Evolutionary conservation across 2,113 vertebrate species (phyloP), one percentile per base, ranked within the genome.

Genomic region (Eidolon helvum): DNA sequence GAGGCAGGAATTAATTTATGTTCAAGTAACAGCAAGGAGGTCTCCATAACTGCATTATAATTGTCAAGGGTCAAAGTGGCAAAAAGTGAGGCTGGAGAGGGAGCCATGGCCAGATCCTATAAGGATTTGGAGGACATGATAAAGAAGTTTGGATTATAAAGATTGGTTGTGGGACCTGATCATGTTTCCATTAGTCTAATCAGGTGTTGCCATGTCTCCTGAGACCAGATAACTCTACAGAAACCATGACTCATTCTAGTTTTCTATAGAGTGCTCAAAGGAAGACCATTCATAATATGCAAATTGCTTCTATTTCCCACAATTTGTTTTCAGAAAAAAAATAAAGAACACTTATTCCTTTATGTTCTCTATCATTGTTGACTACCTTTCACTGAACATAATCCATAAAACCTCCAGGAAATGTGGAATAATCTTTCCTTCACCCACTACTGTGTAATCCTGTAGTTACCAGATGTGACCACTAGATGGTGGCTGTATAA

Each of bases 401-500:
- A 68, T 65, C 38, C 68, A 79, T 84, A 53, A 84, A 94, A 66
- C 9, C 1, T 0, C 12, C 5, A 21, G 45, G 63, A 88, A 93
- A 30, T 7, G 6, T 38, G 43, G 33, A 59, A 57, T 83, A 59
- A 30, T 28, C 7, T 89, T 68, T 1, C 48, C 21, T 2, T 91
- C 8, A 28, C 28, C 50, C 43, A 1, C 0, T 28, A 22, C 4
- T 48, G 12, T 45, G 8, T n/a, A 80, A 57, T 12, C 14, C 16
- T 97, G 88, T 72, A 84, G n/a, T 85, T 91, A 92, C 40, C 5
- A 77, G 7, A 55, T 57, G 18, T 87, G 50, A 24, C 69, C 96
- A 94, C 92, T 92, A 97, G 96, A 90, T 97, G 90, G 92, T 82
- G 94, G 30, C 57, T 97, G n/a, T 66, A 94, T 85, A 50, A 85